Base-by-base conservation (phyloP, 2,113 vertebrate species). In the Chamaetylas fuelleborni region DNA sequence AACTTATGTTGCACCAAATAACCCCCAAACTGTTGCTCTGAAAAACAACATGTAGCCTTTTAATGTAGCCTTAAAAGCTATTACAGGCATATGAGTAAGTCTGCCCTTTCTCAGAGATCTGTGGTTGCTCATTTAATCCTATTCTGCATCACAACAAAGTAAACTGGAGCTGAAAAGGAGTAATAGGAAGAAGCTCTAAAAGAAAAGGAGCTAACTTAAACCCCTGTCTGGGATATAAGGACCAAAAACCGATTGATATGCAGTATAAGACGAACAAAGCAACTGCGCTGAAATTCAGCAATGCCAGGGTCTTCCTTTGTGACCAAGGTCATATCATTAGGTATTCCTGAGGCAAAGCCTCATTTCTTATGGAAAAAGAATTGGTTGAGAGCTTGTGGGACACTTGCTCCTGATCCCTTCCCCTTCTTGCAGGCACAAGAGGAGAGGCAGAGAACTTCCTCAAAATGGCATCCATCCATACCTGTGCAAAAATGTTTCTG, bases 381-480 rank as follows among this genome's bases (percentile, higher is more conserved):
- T 50, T 45, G 45, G 45, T 28, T 1, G 53, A 78, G n/a, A 85
- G 18, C 51, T 78, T 67, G 47, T 54, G 36, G 61, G 45, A 28
- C 71, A 48, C 34, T 29, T 65, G 19, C 8, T 65, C 42, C 76
- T 18, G 31, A 76, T 69, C 22, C 43, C 38, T 71, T 78, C 17
- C 14, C 24, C 51, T 31, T 82, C 43, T 48, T 67, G 40, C 31
- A 81, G 66, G 60, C 47, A 74, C 12, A 80, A 50, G 34, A 58
- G 33, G 43, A 81, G 6, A 16, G 43, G 20, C 34, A 53, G 45
- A 73, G 20, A 71, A 38, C 15, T 25, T 81, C 22, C 36, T 65
- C 40, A 66, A 92, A 85, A 56, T 11, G 3, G 1, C 24, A 42
- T n/a, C 42, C 57, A 69, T 15, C 0, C 0, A 56, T 45, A 79